These are phyloP conservation scores for Halocaridina rubra DNA, from an alignment of 2,888 invertebrate species.

Conservation along the genomic window DNA sequence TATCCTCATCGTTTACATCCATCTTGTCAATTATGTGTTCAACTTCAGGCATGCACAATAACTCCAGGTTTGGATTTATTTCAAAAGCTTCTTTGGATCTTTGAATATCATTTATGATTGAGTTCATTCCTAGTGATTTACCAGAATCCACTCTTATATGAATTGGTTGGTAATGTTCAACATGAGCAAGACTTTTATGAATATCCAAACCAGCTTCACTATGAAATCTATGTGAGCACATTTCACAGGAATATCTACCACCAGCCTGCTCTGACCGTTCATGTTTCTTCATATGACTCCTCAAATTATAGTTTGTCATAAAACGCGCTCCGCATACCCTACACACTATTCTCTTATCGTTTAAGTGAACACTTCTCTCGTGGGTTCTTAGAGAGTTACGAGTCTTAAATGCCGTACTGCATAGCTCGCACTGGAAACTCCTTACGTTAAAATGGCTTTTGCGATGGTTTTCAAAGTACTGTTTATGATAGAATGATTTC, in stretches of 20 bases:
- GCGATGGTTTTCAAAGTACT: conserved; percentile 69
- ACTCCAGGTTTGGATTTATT: too few species aligned
- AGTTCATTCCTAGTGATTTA: not conserved
- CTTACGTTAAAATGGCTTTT: conserved; percentile 67
- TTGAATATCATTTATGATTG: not conserved
- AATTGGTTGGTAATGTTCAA: not conserved
- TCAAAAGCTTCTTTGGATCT: not conserved
- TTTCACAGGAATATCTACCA: not conserved
- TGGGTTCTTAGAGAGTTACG: conserved; percentile 18
- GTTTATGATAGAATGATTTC: conserved; percentile 69
- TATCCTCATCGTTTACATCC: not conserved
- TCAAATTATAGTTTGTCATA: conserved; percentile 37
- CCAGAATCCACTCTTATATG: conserved; percentile 10
- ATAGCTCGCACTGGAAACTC: conserved; percentile 16
- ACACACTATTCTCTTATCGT: conserved; percentile 67
- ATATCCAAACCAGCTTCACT: conserved; percentile 9
- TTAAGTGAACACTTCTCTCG: conserved; percentile 20
- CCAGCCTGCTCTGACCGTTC: not conserved
- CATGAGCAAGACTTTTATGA: conserved; percentile 9
- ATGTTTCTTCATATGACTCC: conserved; percentile 44
- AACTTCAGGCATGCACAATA: not conserved
- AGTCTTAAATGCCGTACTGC: conserved; percentile 28
- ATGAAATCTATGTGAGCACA: conserved; percentile 4
- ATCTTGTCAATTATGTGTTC: conserved; percentile 14
- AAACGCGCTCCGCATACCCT: conserved; percentile 67